Evolutionary conservation across 2,888 invertebrate genomes (phyloP).

Genomic region (Cephus pulcher): DNA sequence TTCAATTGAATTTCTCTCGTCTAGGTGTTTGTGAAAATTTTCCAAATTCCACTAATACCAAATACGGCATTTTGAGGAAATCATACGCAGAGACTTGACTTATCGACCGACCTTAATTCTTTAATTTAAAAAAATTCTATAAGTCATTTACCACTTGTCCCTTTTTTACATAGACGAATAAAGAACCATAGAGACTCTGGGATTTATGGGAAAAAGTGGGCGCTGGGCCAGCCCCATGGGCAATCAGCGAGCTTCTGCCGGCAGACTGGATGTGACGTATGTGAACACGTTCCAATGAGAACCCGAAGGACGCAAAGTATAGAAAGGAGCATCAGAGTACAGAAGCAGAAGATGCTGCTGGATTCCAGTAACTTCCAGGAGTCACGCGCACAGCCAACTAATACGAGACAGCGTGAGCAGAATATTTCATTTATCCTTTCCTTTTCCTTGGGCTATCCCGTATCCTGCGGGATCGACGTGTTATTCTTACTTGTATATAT

Average conservation of each 20-base stretch:
- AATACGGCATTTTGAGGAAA: no score
- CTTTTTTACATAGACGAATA: not conserved
- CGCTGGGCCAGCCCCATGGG: not conserved
- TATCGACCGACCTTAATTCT: no score
- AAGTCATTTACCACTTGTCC: not conserved
- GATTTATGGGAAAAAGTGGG: not conserved
- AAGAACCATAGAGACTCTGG: not conserved
- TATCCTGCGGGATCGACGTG: not conserved
- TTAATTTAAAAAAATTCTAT: no score
- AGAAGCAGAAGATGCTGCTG: not conserved
- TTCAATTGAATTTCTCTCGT: not conserved
- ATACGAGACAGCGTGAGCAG: slow-evolving; percentile 12
- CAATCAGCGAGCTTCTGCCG: not conserved
- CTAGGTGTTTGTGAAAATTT: not conserved
- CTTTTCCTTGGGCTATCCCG: not conserved
- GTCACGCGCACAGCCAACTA: slow-evolving; percentile 19
- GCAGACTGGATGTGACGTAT: not conserved
- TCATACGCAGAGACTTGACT: no score
- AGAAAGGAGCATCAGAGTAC: not conserved
- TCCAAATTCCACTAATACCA: no score
- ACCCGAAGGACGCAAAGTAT: not conserved
- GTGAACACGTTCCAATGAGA: not conserved
- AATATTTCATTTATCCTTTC: slow-evolving; percentile 6
- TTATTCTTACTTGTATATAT: not conserved
- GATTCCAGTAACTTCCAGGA: not conserved